These are phyloP conservation scores for Lophura nycthemera DNA, from an alignment of 2,113 vertebrate species.

Conservation along the genomic window DNA sequence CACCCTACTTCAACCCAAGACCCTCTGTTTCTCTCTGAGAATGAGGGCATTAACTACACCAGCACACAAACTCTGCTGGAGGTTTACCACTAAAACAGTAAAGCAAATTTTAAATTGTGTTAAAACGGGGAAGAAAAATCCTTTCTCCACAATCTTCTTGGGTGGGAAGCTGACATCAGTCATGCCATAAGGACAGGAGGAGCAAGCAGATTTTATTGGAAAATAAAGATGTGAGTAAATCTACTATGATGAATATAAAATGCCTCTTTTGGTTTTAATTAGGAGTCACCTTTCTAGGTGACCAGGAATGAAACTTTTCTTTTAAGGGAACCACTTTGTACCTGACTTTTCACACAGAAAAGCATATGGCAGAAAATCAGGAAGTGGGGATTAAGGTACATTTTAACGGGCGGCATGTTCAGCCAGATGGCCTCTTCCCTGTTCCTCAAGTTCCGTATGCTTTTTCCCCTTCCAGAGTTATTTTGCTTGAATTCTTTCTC, in stretches of 20 bases:
- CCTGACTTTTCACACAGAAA: slow-evolving; percentile 49
- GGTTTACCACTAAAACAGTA: background rate
- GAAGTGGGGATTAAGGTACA: slow-evolving; percentile 68
- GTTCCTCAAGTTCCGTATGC: slow-evolving; percentile 21
- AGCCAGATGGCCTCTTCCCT: slow-evolving; percentile 57
- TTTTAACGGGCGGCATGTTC: slow-evolving; percentile 56
- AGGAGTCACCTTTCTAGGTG: slow-evolving; percentile 57
- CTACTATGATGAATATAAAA: slow-evolving; percentile 63
- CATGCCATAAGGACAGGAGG: slow-evolving; percentile 22
- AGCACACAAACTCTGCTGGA: background rate
- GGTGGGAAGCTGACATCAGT: slow-evolving; percentile 50
- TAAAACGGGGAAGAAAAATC: background rate
- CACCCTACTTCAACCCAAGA: background rate
- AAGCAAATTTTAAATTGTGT: background rate
- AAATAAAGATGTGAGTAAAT: slow-evolving; percentile 66
- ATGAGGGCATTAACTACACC: background rate
- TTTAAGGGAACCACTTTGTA: slow-evolving; percentile 50
- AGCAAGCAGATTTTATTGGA: slow-evolving; percentile 39
- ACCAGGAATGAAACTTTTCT: slow-evolving; percentile 40
- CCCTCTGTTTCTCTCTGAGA: slow-evolving; percentile 21
- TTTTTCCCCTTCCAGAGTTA: slow-evolving; percentile 5
- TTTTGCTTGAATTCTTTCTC: slow-evolving; percentile 37
- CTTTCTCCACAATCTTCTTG: slow-evolving; percentile 37
- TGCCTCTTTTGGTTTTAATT: slow-evolving; percentile 60
- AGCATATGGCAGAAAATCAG: slow-evolving; percentile 63